phyloP scores from a whole-genome alignment of 2,888 invertebrate species.

The Nycteola revayana region DNA sequence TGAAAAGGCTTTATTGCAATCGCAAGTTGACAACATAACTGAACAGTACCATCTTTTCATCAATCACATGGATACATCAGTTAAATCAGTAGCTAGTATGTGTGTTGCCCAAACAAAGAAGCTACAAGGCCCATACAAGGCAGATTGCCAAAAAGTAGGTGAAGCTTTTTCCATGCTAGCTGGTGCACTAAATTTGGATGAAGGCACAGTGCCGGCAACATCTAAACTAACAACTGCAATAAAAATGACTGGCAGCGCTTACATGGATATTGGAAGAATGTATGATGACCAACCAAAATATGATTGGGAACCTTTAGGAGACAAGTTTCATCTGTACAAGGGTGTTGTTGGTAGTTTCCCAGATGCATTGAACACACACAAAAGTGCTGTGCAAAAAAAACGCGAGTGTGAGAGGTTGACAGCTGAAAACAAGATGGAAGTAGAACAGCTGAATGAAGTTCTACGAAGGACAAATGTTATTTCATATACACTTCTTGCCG shows the following conservation, averaged over 20 bases:
- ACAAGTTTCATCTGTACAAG: conserved; percentile 96
- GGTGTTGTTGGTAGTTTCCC: conserved; percentile 95
- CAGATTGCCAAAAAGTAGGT: conserved; percentile 95
- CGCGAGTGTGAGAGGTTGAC: conserved; percentile 92
- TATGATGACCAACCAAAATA: conserved; percentile 95
- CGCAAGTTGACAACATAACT: conserved; percentile 90
- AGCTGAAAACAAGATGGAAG: conserved; percentile 91
- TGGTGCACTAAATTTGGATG: conserved; percentile 90
- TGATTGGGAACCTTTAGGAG: conserved; percentile 95
- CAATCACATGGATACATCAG: conserved; percentile 92
- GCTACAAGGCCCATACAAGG: conserved; percentile 91
- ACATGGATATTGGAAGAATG: conserved; percentile 93
- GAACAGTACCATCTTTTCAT: conserved; percentile 93
- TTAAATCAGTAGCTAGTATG: conserved; percentile 91
- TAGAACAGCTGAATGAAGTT: conserved; percentile 90
- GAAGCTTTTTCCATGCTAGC: conserved; percentile 93
- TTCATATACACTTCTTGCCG: conserved; percentile 96
- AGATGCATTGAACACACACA: conserved; percentile 94
- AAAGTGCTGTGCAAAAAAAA: conserved; percentile 93
- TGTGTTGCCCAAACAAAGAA: conserved; percentile 93
- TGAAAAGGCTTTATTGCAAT: conserved; percentile 87
- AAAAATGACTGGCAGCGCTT: conserved; percentile 93
- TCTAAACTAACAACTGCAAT: conserved; percentile 89
- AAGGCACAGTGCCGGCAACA: conserved; percentile 83
- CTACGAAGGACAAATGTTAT: conserved; percentile 93